Conservation (phyloP, 2,888 invertebrate genomes). For the Rhodophaea formosa region DNA sequence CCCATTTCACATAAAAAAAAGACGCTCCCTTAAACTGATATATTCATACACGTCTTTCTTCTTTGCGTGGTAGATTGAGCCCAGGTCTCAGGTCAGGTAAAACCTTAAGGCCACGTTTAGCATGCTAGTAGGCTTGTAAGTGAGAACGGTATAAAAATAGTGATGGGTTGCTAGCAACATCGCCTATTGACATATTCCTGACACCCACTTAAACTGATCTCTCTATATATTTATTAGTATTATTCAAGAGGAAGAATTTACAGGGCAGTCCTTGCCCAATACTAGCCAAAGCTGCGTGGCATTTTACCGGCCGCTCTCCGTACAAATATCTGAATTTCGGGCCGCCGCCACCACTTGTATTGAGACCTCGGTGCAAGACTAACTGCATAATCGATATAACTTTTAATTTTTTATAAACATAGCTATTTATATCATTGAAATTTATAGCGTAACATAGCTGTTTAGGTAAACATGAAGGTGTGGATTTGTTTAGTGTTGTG, state of each 20-base stretch:
- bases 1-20: too few species aligned
- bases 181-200: neutral
- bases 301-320: constrained; percentile 41
- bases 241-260: constrained; percentile 4
- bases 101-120: too few species aligned
- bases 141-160: too few species aligned
- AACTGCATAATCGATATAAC: constrained; percentile 3
- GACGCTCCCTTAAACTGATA: too few species aligned
- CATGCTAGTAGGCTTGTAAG: too few species aligned
- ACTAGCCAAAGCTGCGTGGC: constrained; percentile 26
- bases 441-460: too few species aligned
- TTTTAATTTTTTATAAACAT: neutral
- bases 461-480: constrained; percentile 58
- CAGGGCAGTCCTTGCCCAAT: constrained; percentile 38
- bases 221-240: neutral
- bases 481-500: constrained; percentile 45
- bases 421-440: too few species aligned
- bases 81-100: too few species aligned
- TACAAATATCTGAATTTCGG: constrained; percentile 70
- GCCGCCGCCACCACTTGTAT: constrained; percentile 60
- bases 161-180: too few species aligned
- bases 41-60: too few species aligned
- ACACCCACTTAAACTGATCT: neutral
- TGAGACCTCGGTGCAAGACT: constrained; percentile 35
- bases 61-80: too few species aligned